These are phyloP conservation scores for Cebidichthys violaceus DNA, from an alignment of 2,113 vertebrate species.

Conservation along the genomic window DNA sequence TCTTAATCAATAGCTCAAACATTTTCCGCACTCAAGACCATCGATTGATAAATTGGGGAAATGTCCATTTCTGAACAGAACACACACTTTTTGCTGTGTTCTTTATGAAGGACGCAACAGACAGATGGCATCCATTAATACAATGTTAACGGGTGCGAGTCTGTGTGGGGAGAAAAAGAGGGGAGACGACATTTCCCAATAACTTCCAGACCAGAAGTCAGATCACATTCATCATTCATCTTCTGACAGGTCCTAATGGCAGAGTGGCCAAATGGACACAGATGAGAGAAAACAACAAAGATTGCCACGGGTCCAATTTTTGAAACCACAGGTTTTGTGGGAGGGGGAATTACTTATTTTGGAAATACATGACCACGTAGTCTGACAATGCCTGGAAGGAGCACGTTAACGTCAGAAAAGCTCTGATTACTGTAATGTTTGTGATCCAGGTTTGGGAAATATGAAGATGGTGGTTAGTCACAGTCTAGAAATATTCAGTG, in stretches of 20 bases:
- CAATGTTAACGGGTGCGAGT: constrained; percentile 40
- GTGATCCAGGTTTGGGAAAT: constrained; percentile 63
- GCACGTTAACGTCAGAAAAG: constrained; percentile 43
- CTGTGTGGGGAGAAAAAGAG: neutral
- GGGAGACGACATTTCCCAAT: constrained; percentile 60
- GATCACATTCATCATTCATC: constrained; percentile 69
- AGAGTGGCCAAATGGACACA: constrained; percentile 62
- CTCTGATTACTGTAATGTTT: constrained; percentile 26
- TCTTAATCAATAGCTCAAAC: constrained; percentile 63
- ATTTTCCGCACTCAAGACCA: constrained; percentile 68
- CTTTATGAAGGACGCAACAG: constrained; percentile 66
- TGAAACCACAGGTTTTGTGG: constrained; percentile 26
- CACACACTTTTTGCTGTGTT: constrained; percentile 29
- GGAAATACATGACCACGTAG: constrained; percentile 26
- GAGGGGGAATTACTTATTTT: constrained; percentile 45
- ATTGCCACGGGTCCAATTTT: constrained; percentile 1
- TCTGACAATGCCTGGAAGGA: constrained; percentile 40
- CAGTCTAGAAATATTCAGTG: constrained; percentile 60
- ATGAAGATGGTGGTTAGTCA: constrained; percentile 65
- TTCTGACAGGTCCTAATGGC: constrained; percentile 56
- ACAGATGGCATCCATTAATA: constrained; percentile 73
- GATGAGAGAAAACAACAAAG: constrained; percentile 24
- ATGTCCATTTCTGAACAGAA: constrained; percentile 50
- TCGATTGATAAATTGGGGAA: constrained; percentile 61
- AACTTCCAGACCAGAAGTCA: constrained; percentile 75